Percentiles rank a stretch among this genome's conserved stretches.
Evolutionary conservation across 2,888 invertebrate species (phyloP).

Genomic region (Liopterus haemorrhoidalis): DNA sequence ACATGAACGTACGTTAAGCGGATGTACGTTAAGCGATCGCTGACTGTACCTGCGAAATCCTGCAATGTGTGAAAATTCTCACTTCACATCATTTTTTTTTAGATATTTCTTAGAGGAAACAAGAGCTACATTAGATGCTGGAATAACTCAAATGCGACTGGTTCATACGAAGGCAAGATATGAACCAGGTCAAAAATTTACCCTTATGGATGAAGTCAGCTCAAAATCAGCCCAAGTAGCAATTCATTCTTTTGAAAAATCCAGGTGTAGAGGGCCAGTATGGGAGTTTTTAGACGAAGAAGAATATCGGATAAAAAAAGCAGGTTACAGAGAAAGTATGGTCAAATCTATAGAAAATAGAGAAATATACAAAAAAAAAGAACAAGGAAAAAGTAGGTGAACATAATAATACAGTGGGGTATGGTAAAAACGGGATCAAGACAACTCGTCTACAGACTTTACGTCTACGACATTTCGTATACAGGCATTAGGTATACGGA

Average conservation of each 20-base stretch:
- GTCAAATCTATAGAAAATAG: background rate
- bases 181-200: slow-evolving; percentile 27
- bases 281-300: slow-evolving; percentile 37
- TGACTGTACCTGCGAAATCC: no score
- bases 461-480: no score
- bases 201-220: background rate
- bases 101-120: slow-evolving; percentile 38
- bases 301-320: slow-evolving; percentile 24
- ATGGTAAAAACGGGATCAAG: no score
- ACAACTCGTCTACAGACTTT: no score
- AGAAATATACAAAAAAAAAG: slow-evolving; percentile 4
- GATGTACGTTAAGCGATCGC: no score
- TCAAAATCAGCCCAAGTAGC: background rate
- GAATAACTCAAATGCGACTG: slow-evolving; percentile 35
- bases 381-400: slow-evolving; percentile 5
- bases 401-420: no score
- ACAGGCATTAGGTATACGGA: no score
- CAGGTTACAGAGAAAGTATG: background rate
- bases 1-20: no score
- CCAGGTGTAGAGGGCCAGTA: slow-evolving; percentile 34
- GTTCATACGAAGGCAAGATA: slow-evolving; percentile 35
- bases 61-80: no score
- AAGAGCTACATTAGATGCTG: slow-evolving; percentile 32
- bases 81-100: slow-evolving; percentile 8
- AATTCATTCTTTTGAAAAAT: slow-evolving; percentile 3